Percentiles rank a stretch among this genome's conserved stretches.
These are phyloP conservation scores for Muscicapa adusta DNA, from an alignment of 2,113 vertebrate species.

Conservation along the genomic window DNA sequence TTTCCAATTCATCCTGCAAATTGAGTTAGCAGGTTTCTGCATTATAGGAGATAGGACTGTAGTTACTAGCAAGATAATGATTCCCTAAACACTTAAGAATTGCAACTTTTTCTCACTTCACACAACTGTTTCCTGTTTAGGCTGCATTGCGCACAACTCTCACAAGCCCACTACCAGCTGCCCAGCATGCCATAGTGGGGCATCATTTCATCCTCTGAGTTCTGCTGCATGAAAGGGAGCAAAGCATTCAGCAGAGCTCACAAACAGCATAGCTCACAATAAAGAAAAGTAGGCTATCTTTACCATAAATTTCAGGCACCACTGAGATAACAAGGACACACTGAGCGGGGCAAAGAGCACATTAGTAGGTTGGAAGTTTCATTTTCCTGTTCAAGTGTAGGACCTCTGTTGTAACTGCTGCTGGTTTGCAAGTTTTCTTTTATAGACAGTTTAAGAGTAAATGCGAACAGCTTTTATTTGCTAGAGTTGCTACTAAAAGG, in stretches of 20 bases:
- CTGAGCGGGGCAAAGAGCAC: not conserved
- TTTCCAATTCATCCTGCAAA: not conserved
- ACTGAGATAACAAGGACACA: constrained; percentile 2
- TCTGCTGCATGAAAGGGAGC: not conserved
- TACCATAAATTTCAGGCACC: not conserved
- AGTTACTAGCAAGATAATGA: not conserved
- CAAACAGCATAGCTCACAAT: not conserved
- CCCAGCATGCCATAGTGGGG: not conserved
- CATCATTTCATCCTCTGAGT: not conserved
- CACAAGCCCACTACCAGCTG: not conserved
- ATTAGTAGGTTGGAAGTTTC: not conserved
- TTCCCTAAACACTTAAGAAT: not conserved
- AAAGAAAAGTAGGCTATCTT: not conserved
- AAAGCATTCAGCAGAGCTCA: not conserved
- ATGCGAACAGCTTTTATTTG: not conserved
- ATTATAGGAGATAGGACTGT: fast-evolving
- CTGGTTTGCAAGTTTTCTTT: not conserved
- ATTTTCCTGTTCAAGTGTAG: not conserved
- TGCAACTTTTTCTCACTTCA: not conserved
- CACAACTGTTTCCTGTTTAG: not conserved
- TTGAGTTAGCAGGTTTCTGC: not conserved
- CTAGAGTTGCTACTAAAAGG: not conserved
- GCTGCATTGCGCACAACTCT: not conserved
- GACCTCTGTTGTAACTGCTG: not conserved
- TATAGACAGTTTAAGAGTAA: not conserved